phyloP scores from a whole-genome alignment of 2,888 invertebrate genomes.

The Vannuccia rotundouncinata region DNA sequence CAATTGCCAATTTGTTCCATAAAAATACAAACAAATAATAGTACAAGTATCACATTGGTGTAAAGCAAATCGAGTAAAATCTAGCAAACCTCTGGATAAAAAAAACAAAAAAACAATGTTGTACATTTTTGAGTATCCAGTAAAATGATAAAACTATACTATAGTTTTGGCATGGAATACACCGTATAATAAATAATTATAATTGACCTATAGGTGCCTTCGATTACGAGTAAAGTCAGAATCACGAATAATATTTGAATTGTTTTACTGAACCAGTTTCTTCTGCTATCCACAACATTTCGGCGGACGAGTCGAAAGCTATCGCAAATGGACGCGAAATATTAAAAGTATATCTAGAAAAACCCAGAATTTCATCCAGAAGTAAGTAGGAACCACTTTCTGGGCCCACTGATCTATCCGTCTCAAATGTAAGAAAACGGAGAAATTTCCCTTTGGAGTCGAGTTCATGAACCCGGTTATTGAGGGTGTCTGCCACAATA shows the following conservation, averaged over 20 bases:
- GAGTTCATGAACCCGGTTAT: background rate
- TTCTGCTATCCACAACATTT: background rate
- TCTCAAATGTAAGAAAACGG: background rate
- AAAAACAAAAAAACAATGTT: too few relatives aligned
- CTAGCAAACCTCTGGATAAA: too few relatives aligned
- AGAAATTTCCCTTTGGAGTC: background rate
- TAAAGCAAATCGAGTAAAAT: too few relatives aligned
- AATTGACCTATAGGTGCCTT: too few relatives aligned
- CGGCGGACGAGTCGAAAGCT: background rate
- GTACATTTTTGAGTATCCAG: too few relatives aligned
- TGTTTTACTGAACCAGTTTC: background rate
- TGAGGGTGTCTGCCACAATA: background rate
- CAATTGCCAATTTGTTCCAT: too few relatives aligned
- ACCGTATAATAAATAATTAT: too few relatives aligned
- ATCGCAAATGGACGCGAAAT: background rate
- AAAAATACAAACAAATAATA: too few relatives aligned
- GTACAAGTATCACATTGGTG: too few relatives aligned
- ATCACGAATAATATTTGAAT: background rate
- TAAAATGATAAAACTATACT: too few relatives aligned
- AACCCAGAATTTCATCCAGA: background rate
- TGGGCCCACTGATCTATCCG: background rate
- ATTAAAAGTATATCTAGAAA: background rate
- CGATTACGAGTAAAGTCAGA: too few relatives aligned
- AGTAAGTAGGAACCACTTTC: background rate
- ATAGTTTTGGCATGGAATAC: too few relatives aligned